These are phyloP conservation scores for Dorcus parallelipipedus DNA, from an alignment of 2,888 invertebrate species.

Conservation along the genomic window DNA sequence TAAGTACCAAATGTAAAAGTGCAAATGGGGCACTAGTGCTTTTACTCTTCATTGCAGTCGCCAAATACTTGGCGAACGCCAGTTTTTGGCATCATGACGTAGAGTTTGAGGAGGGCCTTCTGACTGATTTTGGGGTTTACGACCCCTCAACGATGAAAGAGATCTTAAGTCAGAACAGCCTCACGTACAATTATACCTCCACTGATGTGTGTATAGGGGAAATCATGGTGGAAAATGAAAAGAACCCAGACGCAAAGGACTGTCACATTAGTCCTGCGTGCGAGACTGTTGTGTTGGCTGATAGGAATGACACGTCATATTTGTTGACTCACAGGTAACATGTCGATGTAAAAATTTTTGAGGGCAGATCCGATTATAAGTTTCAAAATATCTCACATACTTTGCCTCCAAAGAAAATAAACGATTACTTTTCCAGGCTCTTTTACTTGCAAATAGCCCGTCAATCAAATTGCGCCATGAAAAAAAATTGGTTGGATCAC, in stretches of 20 bases:
- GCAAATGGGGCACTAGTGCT: no score
- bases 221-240: conserved; percentile 24
- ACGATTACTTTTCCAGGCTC: conserved; percentile 20
- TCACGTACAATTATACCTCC: conserved; percentile 29
- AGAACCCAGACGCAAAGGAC: conserved; percentile 6
- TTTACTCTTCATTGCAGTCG: no score
- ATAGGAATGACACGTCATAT: conserved; percentile 34
- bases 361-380: no score
- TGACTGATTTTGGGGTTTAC: conserved; percentile 31
- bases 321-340: conserved; percentile 35
- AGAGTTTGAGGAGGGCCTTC: conserved; percentile 10
- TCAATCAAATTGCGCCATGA: conserved; percentile 10
- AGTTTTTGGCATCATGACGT: conserved; percentile 26
- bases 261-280: conserved; percentile 28
- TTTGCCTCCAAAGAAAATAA: no score
- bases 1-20: no score
- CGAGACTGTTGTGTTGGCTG: conserved; percentile 31
- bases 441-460: conserved; percentile 34
- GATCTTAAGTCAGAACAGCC: conserved; percentile 27
- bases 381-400: no score
- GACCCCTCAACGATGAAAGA: conserved; percentile 29
- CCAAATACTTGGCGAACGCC: conserved; percentile 5
- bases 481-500: background rate
- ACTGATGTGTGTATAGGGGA: conserved; percentile 34
- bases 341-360: no score